Evolutionary conservation across 2,888 invertebrate species (phyloP).

Genomic region (Lucinisca nassula): DNA sequence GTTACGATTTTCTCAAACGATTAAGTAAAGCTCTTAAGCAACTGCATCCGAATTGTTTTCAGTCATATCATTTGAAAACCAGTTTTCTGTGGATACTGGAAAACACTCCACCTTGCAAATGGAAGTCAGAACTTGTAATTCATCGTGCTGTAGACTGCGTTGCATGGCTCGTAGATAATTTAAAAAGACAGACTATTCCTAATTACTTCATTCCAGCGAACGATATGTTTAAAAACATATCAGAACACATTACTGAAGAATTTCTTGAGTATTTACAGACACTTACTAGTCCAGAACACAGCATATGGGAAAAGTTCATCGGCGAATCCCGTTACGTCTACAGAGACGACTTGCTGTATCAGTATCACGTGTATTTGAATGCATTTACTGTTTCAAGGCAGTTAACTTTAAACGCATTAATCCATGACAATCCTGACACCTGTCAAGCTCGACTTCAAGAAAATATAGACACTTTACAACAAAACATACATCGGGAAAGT

Average conservation of each 20-base stretch:
- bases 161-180: neutral
- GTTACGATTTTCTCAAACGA: neutral
- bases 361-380: neutral
- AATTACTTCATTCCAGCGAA: neutral
- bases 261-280: neutral
- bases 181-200: neutral
- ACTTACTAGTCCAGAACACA: neutral
- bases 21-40: neutral
- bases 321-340: neutral
- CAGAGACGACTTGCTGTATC: neutral
- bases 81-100: neutral
- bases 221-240: neutral
- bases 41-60: neutral
- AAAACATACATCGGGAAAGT: neutral
- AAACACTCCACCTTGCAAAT: neutral
- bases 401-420: neutral
- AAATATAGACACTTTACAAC: neutral
- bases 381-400: neutral
- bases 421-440: neutral
- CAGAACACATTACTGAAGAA: neutral
- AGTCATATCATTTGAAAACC: neutral
- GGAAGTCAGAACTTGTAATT: neutral
- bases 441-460: neutral
- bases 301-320: neutral
- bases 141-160: neutral